Conservation (phyloP, 1,140 invertebrate species). For the Gryllus bimaculatus region DNA sequence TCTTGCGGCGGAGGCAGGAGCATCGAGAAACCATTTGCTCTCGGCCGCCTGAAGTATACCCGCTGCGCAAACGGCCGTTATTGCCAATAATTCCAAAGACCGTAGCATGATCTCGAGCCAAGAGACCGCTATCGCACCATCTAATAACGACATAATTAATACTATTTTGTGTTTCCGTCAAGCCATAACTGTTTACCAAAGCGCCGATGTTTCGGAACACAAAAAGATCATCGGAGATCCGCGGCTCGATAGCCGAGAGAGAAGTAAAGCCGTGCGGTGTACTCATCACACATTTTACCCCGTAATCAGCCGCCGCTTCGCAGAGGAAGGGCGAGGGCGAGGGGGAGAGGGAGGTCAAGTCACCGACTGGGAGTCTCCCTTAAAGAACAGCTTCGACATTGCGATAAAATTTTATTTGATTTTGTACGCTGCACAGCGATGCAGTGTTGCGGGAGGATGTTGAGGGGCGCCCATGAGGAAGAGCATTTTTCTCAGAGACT, state of each 20-base stretch:
- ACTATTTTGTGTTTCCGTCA: background rate
- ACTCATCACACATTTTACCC: background rate
- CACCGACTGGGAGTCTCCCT: too few species aligned
- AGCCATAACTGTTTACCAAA: background rate
- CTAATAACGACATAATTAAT: slow-evolving; percentile 6
- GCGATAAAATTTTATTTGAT: background rate
- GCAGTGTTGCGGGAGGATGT: too few species aligned
- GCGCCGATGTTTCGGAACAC: background rate
- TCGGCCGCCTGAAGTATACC: background rate
- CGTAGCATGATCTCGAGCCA: background rate
- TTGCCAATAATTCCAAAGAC: background rate
- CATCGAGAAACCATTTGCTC: background rate
- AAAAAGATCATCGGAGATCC: background rate
- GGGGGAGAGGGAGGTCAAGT: too few species aligned
- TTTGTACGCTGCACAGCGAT: background rate
- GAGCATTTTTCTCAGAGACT: too few species aligned
- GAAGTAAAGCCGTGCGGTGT: background rate
- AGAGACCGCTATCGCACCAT: background rate
- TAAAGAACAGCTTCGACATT: background rate
- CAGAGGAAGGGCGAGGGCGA: background rate
- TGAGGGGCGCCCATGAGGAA: too few species aligned
- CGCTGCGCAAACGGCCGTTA: background rate
- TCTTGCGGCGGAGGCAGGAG: background rate
- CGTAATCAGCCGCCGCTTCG: background rate
- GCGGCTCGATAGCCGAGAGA: background rate